phyloP scores from a whole-genome alignment of 2,888 invertebrate genomes.

The Lasiommata megera region DNA sequence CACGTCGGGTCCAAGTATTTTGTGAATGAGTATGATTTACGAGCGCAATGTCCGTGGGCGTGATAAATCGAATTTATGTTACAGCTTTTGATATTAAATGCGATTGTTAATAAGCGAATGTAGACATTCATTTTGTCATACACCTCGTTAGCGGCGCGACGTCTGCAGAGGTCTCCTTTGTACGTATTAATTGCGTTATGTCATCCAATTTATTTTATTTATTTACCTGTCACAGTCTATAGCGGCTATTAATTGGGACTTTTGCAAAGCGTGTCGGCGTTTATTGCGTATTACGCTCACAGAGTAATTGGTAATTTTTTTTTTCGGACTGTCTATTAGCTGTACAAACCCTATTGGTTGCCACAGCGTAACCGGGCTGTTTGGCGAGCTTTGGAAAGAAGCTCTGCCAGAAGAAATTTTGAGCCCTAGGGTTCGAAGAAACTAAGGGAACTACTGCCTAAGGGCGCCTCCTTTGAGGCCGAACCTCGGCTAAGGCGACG shows the following conservation, averaged over 20 bases:
- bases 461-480: no score
- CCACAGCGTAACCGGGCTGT: no score
- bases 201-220: slow-evolving; percentile 1
- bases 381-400: no score
- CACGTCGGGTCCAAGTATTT: slow-evolving; percentile 51
- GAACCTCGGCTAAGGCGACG: no score
- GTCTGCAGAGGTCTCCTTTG: slow-evolving; percentile 6
- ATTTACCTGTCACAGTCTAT: background rate
- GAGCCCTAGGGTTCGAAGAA: no score
- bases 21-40: slow-evolving; percentile 69
- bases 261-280: background rate
- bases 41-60: slow-evolving; percentile 50
- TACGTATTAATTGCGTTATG: slow-evolving; percentile 7
- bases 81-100: slow-evolving; percentile 40
- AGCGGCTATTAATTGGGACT: background rate
- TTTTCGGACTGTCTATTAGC: no score
- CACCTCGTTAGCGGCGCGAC: slow-evolving; percentile 14
- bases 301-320: no score
- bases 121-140: slow-evolving; percentile 50
- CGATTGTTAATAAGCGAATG: slow-evolving; percentile 51
- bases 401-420: no score
- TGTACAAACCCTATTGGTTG: no score
- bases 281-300: background rate
- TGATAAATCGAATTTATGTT: slow-evolving; percentile 67
- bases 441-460: no score